phyloP scores from a whole-genome alignment of 2,113 vertebrate genomes.

The Tinamus guttatus region DNA sequence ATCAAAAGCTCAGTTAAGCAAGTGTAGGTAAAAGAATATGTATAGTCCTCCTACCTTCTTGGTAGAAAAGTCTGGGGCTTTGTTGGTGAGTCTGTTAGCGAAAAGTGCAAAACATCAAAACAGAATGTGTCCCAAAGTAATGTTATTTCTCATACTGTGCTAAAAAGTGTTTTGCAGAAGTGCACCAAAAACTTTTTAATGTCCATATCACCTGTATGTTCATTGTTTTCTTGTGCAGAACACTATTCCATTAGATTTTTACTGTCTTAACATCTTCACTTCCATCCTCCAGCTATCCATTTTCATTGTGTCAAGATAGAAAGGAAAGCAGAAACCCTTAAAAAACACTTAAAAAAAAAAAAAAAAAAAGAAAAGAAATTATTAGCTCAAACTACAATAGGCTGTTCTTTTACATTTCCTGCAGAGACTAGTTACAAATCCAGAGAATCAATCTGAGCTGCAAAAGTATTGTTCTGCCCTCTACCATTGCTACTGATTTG shows the following conservation, averaged over 20 bases:
- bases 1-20: not conserved
- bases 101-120: not conserved
- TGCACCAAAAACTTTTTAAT: not conserved
- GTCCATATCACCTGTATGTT: not conserved
- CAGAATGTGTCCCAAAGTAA: not conserved
- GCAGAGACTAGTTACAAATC: not conserved
- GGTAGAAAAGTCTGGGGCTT: not conserved
- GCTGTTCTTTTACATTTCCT: conserved; percentile 51
- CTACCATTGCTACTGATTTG: conserved; percentile 18
- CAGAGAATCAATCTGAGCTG: conserved; percentile 54
- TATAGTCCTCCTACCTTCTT: not conserved
- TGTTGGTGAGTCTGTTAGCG: not conserved
- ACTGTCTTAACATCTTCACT: conserved; percentile 43
- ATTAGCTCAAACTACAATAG: conserved; percentile 12
- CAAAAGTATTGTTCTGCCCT: conserved; percentile 15
- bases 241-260: conserved; percentile 30
- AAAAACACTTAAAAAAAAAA: not conserved
- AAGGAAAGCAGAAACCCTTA: not conserved
- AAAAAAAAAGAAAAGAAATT: conserved; percentile 24
- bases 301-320: conserved; percentile 53
- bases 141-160: not conserved
- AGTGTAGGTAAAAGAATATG: not conserved
- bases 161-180: not conserved
- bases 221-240: not conserved
- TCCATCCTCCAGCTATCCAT: conserved; percentile 50